Percentiles rank a stretch among this genome's conserved stretches.
These are phyloP conservation scores for Pteruthius melanotis DNA, from an alignment of 2,113 vertebrate species.

Conservation along the genomic window DNA sequence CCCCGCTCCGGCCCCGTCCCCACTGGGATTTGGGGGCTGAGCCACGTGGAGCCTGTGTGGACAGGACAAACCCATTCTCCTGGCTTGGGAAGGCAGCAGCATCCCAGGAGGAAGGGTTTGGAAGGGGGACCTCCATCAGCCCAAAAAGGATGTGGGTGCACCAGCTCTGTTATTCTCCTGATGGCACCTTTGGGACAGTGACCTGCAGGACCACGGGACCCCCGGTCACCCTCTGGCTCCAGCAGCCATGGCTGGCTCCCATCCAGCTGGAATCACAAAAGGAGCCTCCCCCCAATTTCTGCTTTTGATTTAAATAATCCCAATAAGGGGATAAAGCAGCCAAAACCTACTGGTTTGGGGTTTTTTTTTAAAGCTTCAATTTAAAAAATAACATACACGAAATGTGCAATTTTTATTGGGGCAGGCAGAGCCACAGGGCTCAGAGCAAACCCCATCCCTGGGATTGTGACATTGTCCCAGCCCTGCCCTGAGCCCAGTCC, in stretches of 20 bases:
- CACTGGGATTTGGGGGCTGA: neutral
- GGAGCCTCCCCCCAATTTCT: neutral
- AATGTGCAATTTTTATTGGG: neutral
- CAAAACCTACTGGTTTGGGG: slow-evolving; percentile 8
- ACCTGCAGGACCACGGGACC: accelerated
- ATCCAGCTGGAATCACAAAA: neutral
- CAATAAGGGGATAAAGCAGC: slow-evolving; percentile 9
- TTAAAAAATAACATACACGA: neutral
- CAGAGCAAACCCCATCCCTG: neutral
- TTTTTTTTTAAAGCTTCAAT: neutral
- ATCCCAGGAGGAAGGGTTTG: accelerated
- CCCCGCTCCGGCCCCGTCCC: accelerated
- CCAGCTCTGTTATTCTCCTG: neutral
- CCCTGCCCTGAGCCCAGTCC: neutral
- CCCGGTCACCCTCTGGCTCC: neutral
- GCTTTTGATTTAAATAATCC: slow-evolving; percentile 47
- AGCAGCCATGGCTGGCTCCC: neutral
- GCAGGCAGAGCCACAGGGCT: neutral
- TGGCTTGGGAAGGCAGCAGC: accelerated
- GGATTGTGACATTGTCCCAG: neutral
- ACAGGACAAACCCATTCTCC: neutral
- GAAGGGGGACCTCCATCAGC: neutral
- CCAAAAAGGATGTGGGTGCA: accelerated
- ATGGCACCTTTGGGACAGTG: neutral
- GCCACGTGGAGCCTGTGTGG: accelerated